A percentile compares a stretch with the other conserved stretches of the same genome.
Conservation (phyloP, 2,888 invertebrate genomes). For the Apodemia duryi region DNA sequence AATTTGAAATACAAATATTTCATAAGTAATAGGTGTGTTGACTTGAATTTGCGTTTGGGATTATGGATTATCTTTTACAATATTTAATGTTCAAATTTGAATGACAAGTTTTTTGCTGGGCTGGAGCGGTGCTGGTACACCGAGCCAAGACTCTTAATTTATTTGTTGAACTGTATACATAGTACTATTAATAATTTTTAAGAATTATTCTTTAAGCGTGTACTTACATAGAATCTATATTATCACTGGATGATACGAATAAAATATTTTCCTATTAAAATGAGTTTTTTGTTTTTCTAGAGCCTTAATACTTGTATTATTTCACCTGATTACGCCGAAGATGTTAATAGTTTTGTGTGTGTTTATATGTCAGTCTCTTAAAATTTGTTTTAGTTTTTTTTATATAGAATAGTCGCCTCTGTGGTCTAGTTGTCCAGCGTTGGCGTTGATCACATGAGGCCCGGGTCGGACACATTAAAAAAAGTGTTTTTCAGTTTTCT, state of each 20-base stretch:
- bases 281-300: neutral
- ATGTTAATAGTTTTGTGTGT: no score
- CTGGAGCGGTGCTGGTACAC: neutral
- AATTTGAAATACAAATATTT: no score
- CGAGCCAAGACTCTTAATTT: neutral
- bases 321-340: neutral
- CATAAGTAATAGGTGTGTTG: no score
- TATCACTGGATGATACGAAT: neutral
- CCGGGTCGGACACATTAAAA: no score
- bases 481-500: no score
- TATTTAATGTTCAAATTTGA: neutral
- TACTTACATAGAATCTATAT: conserved; percentile 14
- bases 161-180: neutral
- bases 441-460: no score
- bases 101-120: neutral
- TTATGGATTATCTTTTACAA: neutral
- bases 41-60: no score
- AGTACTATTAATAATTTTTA: neutral
- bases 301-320: neutral
- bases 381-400: no score
- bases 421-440: no score
- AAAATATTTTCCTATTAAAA: neutral
- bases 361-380: no score
- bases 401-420: no score
- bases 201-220: neutral